These are phyloP conservation scores for Lithosia quadra DNA, from an alignment of 2,888 invertebrate species.

Conservation along the genomic window DNA sequence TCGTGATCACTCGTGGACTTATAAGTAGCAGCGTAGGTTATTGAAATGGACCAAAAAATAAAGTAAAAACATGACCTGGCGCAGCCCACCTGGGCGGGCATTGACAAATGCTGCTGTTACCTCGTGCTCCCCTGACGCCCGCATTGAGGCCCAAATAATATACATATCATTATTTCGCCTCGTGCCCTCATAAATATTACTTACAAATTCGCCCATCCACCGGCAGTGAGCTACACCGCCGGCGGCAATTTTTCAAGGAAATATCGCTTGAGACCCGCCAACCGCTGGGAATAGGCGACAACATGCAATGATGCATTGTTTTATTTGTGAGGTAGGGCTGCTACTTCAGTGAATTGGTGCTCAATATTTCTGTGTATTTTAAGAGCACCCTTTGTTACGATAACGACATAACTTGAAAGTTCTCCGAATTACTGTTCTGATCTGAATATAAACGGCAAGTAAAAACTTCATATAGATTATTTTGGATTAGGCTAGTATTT, in stretches of 20 bases:
- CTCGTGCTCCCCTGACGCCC: slow-evolving; percentile 63
- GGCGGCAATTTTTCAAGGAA: slow-evolving; percentile 76
- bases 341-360: slow-evolving; percentile 42
- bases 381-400: slow-evolving; percentile 16
- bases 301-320: slow-evolving; percentile 62
- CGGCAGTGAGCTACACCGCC: slow-evolving; percentile 57
- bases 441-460: background rate
- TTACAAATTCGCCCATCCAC: slow-evolving; percentile 75
- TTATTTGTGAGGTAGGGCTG: slow-evolving; percentile 46
- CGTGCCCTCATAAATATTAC: slow-evolving; percentile 80
- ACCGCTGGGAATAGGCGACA: slow-evolving; percentile 56
- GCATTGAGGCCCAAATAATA: slow-evolving; percentile 77
- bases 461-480: background rate
- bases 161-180: slow-evolving; percentile 82
- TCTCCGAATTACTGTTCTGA: slow-evolving; percentile 13
- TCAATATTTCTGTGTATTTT: slow-evolving; percentile 40
- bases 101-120: slow-evolving; percentile 80
- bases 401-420: slow-evolving; percentile 1
- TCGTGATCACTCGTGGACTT: slow-evolving; percentile 50
- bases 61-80: slow-evolving; percentile 76
- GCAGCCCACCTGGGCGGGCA: slow-evolving; percentile 78
- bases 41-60: slow-evolving; percentile 76
- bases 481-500: background rate
- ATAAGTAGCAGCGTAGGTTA: slow-evolving; percentile 66
- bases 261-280: slow-evolving; percentile 60